Conservation (phyloP, 2,797 vertebrate genomes). For the Nannoperca obscura region DNA sequence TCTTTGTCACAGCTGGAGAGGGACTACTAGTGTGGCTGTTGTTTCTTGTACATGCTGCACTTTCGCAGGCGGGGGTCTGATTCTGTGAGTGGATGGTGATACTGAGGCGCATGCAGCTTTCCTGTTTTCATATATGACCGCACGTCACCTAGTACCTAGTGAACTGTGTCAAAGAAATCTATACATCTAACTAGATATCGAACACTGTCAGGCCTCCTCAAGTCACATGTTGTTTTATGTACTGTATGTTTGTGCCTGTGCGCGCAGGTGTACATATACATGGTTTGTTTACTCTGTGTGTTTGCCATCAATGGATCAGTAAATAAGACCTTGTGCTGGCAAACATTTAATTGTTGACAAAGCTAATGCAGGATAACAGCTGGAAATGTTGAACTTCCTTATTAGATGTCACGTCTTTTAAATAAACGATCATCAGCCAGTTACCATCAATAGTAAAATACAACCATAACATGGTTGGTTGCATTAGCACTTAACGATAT, state of each 20-base stretch:
- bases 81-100: constrained; percentile 11
- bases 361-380: constrained; percentile 53
- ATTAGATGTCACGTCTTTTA: constrained; percentile 70
- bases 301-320: constrained; percentile 13
- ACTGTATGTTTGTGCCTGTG: not conserved
- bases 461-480: constrained; percentile 23
- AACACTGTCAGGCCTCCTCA: constrained; percentile 3
- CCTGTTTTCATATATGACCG: constrained; percentile 6
- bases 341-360: constrained; percentile 62
- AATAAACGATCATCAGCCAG: constrained; percentile 62
- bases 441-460: constrained; percentile 27
- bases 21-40: constrained; percentile 11
- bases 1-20: constrained; percentile 53
- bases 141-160: not conserved
- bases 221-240: not conserved
- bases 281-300: constrained; percentile 6
- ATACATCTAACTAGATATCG: not conserved
- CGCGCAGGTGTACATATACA: not conserved
- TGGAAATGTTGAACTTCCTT: constrained; percentile 68
- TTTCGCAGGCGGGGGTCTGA: constrained; percentile 19
- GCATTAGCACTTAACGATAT: constrained; percentile 16
- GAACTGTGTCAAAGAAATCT: not conserved
- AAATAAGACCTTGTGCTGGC: constrained; percentile 28
- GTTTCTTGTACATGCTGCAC: constrained; percentile 25
- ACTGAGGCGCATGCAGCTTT: constrained; percentile 1